Evolutionary conservation across 1,140 invertebrate species (phyloP).

Genomic region (Achroia grisella): DNA sequence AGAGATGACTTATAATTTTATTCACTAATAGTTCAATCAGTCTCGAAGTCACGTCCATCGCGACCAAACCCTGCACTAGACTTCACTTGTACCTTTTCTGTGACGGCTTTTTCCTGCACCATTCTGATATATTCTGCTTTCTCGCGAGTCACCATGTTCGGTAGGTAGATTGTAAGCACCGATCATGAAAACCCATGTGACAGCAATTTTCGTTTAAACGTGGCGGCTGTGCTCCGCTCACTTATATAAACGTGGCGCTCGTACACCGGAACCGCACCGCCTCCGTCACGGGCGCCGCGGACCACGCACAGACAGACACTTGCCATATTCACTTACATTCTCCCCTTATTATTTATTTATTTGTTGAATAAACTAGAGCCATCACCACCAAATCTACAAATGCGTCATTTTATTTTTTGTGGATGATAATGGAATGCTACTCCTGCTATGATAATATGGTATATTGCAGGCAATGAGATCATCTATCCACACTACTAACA

Average conservation of each 20-base stretch:
- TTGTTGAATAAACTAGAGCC: no score
- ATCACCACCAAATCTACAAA: no score
- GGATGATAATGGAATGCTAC: no score
- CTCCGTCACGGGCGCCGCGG: no score
- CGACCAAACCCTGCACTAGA: not conserved
- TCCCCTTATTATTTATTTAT: no score
- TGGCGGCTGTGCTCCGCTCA: not conserved
- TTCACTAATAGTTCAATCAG: not conserved
- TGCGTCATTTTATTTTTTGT: no score
- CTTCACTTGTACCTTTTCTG: constrained; percentile 32
- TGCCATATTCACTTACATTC: no score
- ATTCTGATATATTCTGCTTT: constrained; percentile 35
- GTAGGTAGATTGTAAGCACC: not conserved
- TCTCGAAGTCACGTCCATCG: not conserved
- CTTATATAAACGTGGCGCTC: constrained; percentile 1
- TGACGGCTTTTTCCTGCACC: constrained; percentile 36
- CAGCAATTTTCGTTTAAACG: not conserved
- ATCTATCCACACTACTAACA: no score
- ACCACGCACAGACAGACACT: no score
- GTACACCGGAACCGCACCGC: not conserved
- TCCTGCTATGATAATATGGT: no score
- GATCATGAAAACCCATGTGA: not conserved
- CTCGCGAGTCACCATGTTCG: constrained; percentile 29
- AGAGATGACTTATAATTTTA: not conserved
- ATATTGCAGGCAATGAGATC: no score